Evolutionary conservation across 2,113 vertebrate genomes (phyloP).

Genomic region (Bubo bubo): DNA sequence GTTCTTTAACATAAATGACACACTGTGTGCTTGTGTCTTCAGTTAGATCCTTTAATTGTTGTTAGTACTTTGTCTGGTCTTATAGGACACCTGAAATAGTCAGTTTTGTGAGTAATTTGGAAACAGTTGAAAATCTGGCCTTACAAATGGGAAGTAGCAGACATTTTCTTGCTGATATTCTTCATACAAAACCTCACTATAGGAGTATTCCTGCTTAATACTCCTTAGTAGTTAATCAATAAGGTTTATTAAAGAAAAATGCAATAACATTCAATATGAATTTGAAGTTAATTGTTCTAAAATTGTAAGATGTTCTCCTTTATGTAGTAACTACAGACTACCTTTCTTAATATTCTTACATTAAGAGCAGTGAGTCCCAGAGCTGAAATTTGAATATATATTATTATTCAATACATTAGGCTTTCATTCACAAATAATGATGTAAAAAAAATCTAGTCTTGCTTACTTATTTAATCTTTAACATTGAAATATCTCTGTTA

Average conservation of each 20-base stretch:
- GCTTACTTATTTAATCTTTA: conserved; percentile 9
- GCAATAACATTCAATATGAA: background rate
- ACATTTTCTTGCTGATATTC: background rate
- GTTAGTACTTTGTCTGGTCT: background rate
- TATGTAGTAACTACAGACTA: background rate
- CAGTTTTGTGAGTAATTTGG: background rate
- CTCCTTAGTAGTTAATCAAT: background rate
- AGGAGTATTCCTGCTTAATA: background rate
- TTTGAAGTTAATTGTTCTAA: background rate
- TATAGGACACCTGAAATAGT: background rate
- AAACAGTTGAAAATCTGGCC: background rate
- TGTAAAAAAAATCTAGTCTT: conserved; percentile 14
- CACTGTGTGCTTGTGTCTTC: background rate
- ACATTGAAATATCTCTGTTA: background rate
- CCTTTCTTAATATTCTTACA: background rate
- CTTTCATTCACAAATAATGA: background rate
- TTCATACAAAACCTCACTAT: background rate
- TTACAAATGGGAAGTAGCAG: background rate
- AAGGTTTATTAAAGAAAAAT: background rate
- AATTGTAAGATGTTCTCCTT: background rate
- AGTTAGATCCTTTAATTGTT: background rate
- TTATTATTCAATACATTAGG: background rate
- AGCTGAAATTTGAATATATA: background rate
- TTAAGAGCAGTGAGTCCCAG: background rate
- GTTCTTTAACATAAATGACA: background rate